These are phyloP conservation scores for Drosophila erecta DNA, from an alignment of 1,140 invertebrate species.

Conservation along the genomic window DNA sequence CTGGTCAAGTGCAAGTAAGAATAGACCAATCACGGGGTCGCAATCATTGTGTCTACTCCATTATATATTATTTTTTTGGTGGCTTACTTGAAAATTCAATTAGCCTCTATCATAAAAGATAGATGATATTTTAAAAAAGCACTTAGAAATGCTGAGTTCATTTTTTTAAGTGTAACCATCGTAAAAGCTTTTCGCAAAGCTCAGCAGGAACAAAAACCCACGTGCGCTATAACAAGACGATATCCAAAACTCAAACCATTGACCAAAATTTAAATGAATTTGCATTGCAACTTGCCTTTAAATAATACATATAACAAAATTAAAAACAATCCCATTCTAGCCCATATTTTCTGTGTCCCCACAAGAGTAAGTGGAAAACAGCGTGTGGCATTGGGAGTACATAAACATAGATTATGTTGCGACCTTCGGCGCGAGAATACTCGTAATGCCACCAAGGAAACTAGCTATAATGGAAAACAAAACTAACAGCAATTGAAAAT, in stretches of 20 bases:
- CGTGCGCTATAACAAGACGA: neutral
- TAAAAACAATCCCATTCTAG: no score
- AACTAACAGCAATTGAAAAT: neutral
- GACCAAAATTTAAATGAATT: neutral
- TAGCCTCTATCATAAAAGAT: no score
- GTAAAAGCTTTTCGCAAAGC: constrained; percentile 33
- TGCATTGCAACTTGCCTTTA: neutral
- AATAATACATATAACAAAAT: no score
- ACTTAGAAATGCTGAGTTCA: no score
- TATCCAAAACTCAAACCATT: constrained; percentile 22
- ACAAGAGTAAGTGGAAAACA: neutral
- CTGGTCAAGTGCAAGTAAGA: constrained; percentile 82
- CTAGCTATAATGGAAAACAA: constrained; percentile 3
- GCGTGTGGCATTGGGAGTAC: neutral
- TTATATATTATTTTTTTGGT: no score
- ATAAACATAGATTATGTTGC: neutral
- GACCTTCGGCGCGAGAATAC: neutral
- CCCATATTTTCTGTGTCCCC: neutral
- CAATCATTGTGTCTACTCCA: no score
- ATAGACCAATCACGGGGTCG: neutral
- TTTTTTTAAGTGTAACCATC: constrained; percentile 3
- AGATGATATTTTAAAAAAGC: no score
- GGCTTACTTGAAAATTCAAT: no score
- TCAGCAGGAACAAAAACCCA: constrained; percentile 24
- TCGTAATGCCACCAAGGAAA: neutral